Evolutionary conservation across 2,797 vertebrate genomes (phyloP).

Genomic region (Malurus leucopterus): DNA sequence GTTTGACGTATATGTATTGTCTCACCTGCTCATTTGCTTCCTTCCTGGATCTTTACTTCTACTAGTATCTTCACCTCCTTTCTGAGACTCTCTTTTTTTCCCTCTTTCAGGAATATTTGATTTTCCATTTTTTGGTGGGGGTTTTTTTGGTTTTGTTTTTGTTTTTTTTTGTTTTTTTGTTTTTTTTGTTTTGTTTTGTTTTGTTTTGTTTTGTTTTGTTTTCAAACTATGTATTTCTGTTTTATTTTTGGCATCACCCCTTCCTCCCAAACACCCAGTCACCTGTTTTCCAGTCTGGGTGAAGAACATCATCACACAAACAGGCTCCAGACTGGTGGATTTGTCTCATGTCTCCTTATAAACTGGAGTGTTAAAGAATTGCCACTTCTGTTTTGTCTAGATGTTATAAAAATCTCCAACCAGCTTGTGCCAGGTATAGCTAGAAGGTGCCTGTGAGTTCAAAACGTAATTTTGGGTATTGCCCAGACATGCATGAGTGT

Average conservation of each 20-base stretch:
- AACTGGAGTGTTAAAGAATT: background rate
- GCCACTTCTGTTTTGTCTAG: background rate
- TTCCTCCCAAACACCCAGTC: background rate
- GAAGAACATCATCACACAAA: background rate
- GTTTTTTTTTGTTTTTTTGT: background rate
- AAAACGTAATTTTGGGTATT: background rate
- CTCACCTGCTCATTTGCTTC: fast-evolving
- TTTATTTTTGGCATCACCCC: background rate
- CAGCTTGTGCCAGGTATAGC: background rate
- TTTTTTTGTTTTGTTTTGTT: background rate
- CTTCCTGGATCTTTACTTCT: background rate
- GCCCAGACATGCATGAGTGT: fast-evolving
- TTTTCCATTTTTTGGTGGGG: too few species aligned
- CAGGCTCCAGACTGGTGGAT: background rate
- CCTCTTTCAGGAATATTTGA: background rate
- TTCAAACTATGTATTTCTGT: fast-evolving
- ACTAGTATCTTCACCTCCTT: background rate
- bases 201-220: background rate
- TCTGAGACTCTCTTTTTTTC: background rate
- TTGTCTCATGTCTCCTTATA: background rate
- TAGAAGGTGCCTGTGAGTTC: background rate
- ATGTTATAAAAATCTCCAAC: background rate
- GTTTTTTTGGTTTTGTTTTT: background rate
- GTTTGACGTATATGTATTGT: fast-evolving
- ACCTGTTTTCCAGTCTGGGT: background rate